phyloP scores from a whole-genome alignment of 2,113 vertebrate genomes.

The Cygnus buccinator region DNA sequence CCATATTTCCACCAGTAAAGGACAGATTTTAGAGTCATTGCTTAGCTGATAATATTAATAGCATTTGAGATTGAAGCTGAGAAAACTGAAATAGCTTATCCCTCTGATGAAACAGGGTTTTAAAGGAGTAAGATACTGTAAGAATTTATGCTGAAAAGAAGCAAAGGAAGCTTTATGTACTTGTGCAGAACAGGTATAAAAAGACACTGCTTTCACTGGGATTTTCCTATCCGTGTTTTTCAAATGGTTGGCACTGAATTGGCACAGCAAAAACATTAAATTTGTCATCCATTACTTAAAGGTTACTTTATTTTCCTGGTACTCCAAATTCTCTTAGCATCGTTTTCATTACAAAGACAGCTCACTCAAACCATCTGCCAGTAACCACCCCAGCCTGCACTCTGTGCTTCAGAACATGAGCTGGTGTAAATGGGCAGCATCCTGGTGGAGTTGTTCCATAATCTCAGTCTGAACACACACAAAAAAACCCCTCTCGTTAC shows the following conservation, averaged over 20 bases:
- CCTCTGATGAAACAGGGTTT: not conserved
- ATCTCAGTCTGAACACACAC: not conserved
- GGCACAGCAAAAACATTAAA: not conserved
- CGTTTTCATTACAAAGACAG: not conserved
- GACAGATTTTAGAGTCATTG: constrained; percentile 2
- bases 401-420: not conserved
- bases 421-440: not conserved
- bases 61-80: constrained; percentile 13
- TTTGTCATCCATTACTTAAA: not conserved
- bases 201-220: not conserved
- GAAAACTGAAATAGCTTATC: constrained; percentile 2
- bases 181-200: not conserved
- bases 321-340: not conserved
- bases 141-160: not conserved
- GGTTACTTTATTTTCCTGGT: not conserved
- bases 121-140: not conserved
- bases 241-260: not conserved
- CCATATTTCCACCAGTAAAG: not conserved
- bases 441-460: not conserved
- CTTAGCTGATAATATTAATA: constrained; percentile 29
- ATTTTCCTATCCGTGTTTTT: not conserved
- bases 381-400: not conserved
- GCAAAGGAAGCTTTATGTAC: not conserved
- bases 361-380: not conserved
- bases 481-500: not conserved